Percentiles rank a stretch among this genome's conserved stretches.
phyloP scores from a whole-genome alignment of 2,113 vertebrate genomes.

The Etia nguti region DNA sequence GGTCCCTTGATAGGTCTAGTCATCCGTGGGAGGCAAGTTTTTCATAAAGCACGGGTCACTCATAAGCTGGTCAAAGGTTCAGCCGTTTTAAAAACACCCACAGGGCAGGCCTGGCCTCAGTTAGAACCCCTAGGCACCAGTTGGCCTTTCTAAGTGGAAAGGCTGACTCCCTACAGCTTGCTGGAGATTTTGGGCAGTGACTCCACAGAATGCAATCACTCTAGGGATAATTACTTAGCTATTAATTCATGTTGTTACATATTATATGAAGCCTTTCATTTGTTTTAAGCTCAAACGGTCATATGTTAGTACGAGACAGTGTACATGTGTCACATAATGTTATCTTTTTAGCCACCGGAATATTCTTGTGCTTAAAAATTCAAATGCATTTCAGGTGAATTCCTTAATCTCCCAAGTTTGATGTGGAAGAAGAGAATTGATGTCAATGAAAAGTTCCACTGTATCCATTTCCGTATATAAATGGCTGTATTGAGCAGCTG shows the following conservation, averaged over 20 bases:
- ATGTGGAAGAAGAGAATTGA: neutral
- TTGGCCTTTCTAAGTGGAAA: slow-evolving; percentile 58
- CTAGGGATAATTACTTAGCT: neutral
- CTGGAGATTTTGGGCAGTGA: neutral
- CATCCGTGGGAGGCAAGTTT: slow-evolving; percentile 19
- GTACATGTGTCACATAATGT: neutral
- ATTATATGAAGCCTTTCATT: neutral
- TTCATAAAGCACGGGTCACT: neutral
- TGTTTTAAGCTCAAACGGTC: neutral
- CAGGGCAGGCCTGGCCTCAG: slow-evolving; percentile 51
- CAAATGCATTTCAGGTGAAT: neutral
- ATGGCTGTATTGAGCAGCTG: neutral
- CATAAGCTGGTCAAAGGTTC: slow-evolving; percentile 46
- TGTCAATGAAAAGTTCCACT: neutral
- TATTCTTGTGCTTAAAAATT: neutral
- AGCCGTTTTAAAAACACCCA: slow-evolving; percentile 60
- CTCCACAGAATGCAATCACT: slow-evolving; percentile 7
- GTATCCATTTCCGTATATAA: neutral
- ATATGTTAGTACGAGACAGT: neutral
- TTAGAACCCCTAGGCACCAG: slow-evolving; percentile 36
- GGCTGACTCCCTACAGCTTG: slow-evolving; percentile 41
- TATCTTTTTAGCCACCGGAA: neutral
- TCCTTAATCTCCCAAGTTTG: fast-evolving
- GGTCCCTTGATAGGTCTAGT: slow-evolving; percentile 8
- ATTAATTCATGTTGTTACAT: neutral